phyloP scores from a whole-genome alignment of 2,113 vertebrate species.

The Aix galericulata region DNA sequence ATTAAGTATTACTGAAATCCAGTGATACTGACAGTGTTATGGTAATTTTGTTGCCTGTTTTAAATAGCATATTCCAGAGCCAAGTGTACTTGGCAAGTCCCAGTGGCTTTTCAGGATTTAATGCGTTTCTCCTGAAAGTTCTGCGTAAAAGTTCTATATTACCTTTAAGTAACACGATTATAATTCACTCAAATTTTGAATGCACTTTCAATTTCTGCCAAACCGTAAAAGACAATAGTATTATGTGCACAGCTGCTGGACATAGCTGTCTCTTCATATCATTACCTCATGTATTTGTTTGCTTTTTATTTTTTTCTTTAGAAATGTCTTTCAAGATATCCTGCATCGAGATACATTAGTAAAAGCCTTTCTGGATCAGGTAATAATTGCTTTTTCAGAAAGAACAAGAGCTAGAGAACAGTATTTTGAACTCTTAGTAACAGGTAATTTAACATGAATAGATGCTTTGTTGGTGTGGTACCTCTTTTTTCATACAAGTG shows the following conservation, averaged over 20 bases:
- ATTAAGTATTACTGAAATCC: not conserved
- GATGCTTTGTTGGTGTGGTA: not conserved
- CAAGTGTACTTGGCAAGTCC: not conserved
- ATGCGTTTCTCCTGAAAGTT: not conserved
- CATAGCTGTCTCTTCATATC: not conserved
- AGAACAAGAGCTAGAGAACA: not conserved
- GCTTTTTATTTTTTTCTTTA: slow-evolving; percentile 60
- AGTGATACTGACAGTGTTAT: not conserved
- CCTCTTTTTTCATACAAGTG: not conserved
- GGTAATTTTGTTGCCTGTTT: not conserved
- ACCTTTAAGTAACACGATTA: not conserved
- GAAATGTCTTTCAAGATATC: slow-evolving; percentile 97
- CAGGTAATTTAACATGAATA: not conserved
- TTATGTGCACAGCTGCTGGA: not conserved
- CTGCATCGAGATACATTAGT: slow-evolving; percentile 92
- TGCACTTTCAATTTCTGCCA: not conserved
- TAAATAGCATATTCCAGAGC: not conserved
- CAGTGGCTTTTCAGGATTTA: not conserved
- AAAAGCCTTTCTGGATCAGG: slow-evolving; percentile 95
- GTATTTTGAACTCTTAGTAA: not conserved
- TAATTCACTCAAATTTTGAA: not conserved
- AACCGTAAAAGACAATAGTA: not conserved
- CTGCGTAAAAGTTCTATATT: not conserved
- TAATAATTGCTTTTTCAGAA: slow-evolving; percentile 60
- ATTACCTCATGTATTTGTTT: not conserved